These are phyloP conservation scores for Argyrosomus japonicus DNA, from an alignment of 2,113 vertebrate genomes.

Conservation along the genomic window DNA sequence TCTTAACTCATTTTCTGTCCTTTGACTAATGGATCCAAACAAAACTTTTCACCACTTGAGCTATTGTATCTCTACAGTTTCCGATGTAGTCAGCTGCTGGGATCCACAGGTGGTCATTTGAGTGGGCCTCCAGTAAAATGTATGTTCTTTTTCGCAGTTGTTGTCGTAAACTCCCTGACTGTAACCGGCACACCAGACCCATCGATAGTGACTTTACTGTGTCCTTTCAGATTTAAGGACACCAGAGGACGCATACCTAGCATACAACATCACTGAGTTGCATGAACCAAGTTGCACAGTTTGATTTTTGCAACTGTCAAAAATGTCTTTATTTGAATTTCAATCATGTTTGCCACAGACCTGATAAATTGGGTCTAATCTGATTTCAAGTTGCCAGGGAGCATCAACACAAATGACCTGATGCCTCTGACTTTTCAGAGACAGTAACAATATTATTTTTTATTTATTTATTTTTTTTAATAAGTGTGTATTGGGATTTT, in stretches of 20 bases:
- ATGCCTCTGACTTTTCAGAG: not conserved
- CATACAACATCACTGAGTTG: not conserved
- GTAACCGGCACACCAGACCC: no score
- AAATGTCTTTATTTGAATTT: not conserved
- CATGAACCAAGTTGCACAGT: not conserved
- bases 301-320: slow-evolving; percentile 1
- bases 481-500: not conserved
- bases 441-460: slow-evolving; percentile 6
- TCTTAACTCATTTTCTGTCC: not conserved
- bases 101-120: no score
- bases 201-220: no score
- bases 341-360: slow-evolving; percentile 10
- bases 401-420: not conserved
- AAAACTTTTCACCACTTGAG: not conserved
- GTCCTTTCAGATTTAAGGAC: no score
- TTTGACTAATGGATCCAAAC: not conserved
- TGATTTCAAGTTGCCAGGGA: not conserved
- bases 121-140: no score
- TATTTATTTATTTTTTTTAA: not conserved
- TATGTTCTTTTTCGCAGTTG: no score
- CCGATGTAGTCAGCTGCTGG: no score
- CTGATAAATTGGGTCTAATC: not conserved
- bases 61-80: not conserved
- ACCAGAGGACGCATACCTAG: no score
- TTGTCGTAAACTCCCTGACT: no score